Evolutionary conservation across 23 tunicate species (phyloP).

Genomic region (Trididemnum miniatum): DNA sequence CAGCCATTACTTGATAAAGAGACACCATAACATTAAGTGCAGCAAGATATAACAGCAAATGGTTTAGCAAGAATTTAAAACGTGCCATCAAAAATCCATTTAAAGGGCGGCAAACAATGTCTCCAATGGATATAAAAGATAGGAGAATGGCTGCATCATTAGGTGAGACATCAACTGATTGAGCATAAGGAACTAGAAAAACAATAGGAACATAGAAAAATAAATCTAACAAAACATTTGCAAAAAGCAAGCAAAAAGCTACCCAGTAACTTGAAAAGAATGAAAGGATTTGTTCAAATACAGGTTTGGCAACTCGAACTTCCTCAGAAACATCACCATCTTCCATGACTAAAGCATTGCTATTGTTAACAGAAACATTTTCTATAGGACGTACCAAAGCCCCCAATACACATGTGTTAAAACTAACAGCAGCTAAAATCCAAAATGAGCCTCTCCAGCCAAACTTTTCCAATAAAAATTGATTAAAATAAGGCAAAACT

Average conservation of each 20-base stretch:
- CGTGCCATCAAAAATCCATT: constrained; percentile 26
- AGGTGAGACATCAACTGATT: constrained; percentile 6
- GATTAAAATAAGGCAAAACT: constrained; percentile 36
- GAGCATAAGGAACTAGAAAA: constrained; percentile 51
- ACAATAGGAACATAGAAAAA: constrained; percentile 31
- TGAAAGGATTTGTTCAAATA: neutral
- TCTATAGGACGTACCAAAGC: constrained; percentile 56
- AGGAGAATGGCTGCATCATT: constrained; percentile 42
- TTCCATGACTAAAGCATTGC: neutral
- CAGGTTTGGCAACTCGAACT: neutral
- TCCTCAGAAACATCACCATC: neutral
- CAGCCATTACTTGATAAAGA: neutral
- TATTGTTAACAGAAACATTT: neutral
- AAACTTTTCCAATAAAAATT: constrained; percentile 32
- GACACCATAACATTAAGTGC: neutral
- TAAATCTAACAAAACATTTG: constrained; percentile 16
- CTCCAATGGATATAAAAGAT: constrained; percentile 60
- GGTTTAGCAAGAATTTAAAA: neutral
- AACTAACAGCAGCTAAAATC: constrained; percentile 48
- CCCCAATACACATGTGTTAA: constrained; percentile 44
- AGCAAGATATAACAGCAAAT: constrained; percentile 11
- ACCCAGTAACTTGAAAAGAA: constrained; percentile 53
- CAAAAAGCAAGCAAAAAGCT: constrained; percentile 6
- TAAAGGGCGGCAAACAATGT: constrained; percentile 46
- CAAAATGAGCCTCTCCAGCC: constrained; percentile 60